These are phyloP conservation scores for Centrocercus urophasianus DNA, from an alignment of 2,113 vertebrate species.

Conservation along the genomic window DNA sequence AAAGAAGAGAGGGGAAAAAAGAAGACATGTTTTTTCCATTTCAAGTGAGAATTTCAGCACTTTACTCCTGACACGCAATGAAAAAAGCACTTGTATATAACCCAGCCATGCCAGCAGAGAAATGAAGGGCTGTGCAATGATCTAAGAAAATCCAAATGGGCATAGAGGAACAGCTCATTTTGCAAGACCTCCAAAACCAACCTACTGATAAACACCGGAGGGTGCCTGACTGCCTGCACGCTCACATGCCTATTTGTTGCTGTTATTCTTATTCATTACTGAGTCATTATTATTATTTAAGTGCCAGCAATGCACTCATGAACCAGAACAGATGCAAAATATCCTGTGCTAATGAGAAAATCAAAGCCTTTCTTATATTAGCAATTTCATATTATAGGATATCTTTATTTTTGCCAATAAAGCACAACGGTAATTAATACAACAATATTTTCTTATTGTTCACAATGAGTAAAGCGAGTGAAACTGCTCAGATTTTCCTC, in stretches of 20 bases:
- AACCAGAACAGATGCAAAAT: slow-evolving; percentile 76
- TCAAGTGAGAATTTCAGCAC: slow-evolving; percentile 24
- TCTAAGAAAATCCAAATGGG: slow-evolving; percentile 45
- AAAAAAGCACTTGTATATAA: slow-evolving; percentile 7
- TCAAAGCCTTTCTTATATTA: slow-evolving; percentile 71
- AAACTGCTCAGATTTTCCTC: slow-evolving; percentile 51
- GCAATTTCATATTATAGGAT: slow-evolving; percentile 69
- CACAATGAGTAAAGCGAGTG: slow-evolving; percentile 39
- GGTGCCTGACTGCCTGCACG: slow-evolving; percentile 57
- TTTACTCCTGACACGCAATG: slow-evolving; percentile 2
- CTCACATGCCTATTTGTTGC: slow-evolving; percentile 54
- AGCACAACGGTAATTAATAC: slow-evolving; percentile 72
- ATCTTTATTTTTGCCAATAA: slow-evolving; percentile 73
- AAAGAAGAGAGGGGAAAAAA: neutral
- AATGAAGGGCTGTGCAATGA: neutral
- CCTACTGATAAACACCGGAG: slow-evolving; percentile 64
- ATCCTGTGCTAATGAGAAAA: slow-evolving; percentile 74
- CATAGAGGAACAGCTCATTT: slow-evolving; percentile 36
- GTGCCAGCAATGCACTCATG: slow-evolving; percentile 59
- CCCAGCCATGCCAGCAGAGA: slow-evolving; percentile 17
- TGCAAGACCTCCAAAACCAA: slow-evolving; percentile 55
- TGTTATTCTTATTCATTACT: slow-evolving; percentile 73
- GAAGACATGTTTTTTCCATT: neutral
- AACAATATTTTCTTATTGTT: slow-evolving; percentile 71
- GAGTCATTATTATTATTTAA: slow-evolving; percentile 76